Percentiles rank a stretch among this genome's conserved stretches.
Conservation (phyloP, 2,797 vertebrate genomes). For the Telmatherina bonti region DNA sequence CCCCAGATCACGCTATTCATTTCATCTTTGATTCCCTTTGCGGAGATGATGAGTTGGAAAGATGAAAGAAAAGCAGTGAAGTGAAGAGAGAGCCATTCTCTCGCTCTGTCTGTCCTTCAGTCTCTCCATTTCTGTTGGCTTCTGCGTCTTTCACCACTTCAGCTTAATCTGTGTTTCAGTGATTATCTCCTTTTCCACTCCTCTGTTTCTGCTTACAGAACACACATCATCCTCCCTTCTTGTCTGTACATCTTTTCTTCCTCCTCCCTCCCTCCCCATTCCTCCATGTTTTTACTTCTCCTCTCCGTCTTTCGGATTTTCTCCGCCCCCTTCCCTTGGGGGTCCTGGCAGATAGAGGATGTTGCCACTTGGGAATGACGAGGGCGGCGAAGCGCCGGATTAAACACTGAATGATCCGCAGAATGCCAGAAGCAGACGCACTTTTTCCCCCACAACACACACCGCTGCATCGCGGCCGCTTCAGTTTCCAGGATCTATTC, state of each 20-base stretch:
- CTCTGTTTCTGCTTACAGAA: constrained; percentile 23
- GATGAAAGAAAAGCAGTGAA: constrained; percentile 71
- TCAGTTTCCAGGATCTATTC: constrained; percentile 69
- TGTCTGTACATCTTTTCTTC: background rate
- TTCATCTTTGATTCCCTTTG: constrained; percentile 79
- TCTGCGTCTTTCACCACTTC: constrained; percentile 16
- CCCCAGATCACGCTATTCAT: constrained; percentile 65
- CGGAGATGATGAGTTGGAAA: constrained; percentile 69
- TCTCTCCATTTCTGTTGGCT: constrained; percentile 19
- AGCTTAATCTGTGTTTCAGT: constrained; percentile 34
- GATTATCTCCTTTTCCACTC: constrained; percentile 45
- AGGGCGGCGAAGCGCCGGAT: constrained; percentile 73
- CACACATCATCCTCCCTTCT: background rate
- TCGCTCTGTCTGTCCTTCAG: constrained; percentile 43
- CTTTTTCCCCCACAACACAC: constrained; percentile 36
- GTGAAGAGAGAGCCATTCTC: constrained; percentile 56
- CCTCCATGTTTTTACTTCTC: background rate
- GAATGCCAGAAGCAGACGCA: constrained; percentile 39
- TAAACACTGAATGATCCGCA: constrained; percentile 71
- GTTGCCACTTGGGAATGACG: constrained; percentile 74
- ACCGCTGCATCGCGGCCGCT: constrained; percentile 53
- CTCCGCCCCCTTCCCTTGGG: constrained; percentile 45
- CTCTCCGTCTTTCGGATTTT: constrained; percentile 8
- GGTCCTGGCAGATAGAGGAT: constrained; percentile 54
- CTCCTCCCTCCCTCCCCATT: background rate